Conservation (phyloP, 2,888 invertebrate species). For the Hypolimnas misippus region DNA sequence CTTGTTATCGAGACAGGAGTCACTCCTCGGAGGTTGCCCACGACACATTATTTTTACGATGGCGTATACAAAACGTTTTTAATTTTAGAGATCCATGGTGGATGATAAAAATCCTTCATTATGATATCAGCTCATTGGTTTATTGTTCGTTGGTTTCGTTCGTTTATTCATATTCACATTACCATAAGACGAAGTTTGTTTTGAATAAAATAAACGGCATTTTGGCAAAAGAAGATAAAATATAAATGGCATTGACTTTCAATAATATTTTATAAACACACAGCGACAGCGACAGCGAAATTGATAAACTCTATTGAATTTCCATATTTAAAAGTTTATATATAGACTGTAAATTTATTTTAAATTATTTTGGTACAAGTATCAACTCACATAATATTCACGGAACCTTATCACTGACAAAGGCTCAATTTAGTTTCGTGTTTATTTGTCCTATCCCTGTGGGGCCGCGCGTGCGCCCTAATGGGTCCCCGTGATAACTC, state of each 20-base stretch:
- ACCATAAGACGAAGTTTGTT: too few species aligned
- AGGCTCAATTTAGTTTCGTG: slow-evolving; percentile 46
- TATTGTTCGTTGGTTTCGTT: too few species aligned
- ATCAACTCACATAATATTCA: slow-evolving; percentile 28
- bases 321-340: too few species aligned
- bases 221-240: too few species aligned
- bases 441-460: slow-evolving; percentile 61
- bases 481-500: slow-evolving; percentile 82
- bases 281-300: too few species aligned
- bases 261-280: too few species aligned
- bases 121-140: not conserved
- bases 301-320: too few species aligned
- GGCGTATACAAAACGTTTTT: slow-evolving; percentile 47
- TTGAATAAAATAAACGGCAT: too few species aligned
- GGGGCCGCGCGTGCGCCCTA: slow-evolving; percentile 80
- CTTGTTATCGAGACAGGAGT: slow-evolving; percentile 72
- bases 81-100: slow-evolving; percentile 38
- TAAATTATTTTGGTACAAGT: not conserved
- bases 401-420: slow-evolving; percentile 43
- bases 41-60: slow-evolving; percentile 68
- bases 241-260: too few species aligned
- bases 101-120: slow-evolving; percentile 1
- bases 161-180: too few species aligned
- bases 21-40: slow-evolving; percentile 57
- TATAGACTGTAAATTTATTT: not conserved